Evolutionary conservation across 2,888 invertebrate species (phyloP).

Genomic region (Eudasyphora cyanicolor): DNA sequence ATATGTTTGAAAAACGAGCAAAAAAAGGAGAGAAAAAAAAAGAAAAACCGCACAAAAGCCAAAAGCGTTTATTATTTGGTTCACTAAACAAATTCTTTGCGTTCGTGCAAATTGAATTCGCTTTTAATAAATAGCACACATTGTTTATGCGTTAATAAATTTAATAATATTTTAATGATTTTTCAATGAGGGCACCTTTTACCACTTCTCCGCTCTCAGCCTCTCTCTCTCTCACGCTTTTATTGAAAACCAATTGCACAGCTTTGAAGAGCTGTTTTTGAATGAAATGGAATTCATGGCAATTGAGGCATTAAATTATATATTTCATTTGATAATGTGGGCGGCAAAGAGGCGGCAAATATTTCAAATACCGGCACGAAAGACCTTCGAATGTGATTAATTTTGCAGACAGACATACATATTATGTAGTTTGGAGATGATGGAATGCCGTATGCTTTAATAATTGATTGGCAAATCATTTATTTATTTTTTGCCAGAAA

Average conservation of each 20-base stretch:
- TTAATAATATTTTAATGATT: constrained; percentile 29
- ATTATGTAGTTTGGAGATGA: too few species aligned
- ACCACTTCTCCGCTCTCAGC: background rate
- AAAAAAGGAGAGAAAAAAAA: background rate
- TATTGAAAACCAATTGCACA: background rate
- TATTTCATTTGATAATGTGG: too few species aligned
- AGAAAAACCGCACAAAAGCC: background rate
- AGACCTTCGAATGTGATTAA: too few species aligned
- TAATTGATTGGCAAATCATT: too few species aligned
- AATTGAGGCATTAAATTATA: background rate
- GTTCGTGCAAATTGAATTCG: background rate
- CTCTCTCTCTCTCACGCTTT: background rate
- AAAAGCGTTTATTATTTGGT: constrained; percentile 1
- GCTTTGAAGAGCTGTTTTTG: background rate
- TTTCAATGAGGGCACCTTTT: background rate
- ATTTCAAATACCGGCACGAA: too few species aligned
- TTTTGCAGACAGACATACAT: too few species aligned
- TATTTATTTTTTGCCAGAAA: too few species aligned
- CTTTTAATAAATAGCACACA: background rate
- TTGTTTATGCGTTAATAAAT: constrained; percentile 20
- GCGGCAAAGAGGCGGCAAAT: too few species aligned
- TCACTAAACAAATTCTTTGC: constrained; percentile 5
- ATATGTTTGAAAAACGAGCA: background rate
- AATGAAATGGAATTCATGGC: background rate
- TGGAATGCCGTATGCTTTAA: too few species aligned